Base-by-base conservation (phyloP, 2,797 vertebrate species). In the Eurystomus glaucurus region DNA sequence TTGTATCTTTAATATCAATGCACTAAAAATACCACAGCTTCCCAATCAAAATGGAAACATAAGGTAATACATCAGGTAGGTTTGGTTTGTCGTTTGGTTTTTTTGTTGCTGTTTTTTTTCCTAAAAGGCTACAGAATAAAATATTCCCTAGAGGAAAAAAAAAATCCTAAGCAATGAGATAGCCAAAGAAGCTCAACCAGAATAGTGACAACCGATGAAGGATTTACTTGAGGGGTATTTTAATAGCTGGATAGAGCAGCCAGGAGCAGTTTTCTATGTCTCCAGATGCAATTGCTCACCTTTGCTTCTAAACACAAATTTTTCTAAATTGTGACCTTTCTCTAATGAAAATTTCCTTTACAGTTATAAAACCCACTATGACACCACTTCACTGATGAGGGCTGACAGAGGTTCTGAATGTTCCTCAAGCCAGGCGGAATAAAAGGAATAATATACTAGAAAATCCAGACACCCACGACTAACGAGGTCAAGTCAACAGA, bases 401-500 rank as follows among this genome's bases (percentile, higher is more conserved):
- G 17, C 39, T 84, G n/a, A 82, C 28, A 61, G 50, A 15, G 12
- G 14, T 29, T 37, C 51, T 88, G 66, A 88, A 62, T 1, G 11
- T 33, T 88, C 66, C 41, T 72, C 87, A 62, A 41, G 72, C 88
- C 48, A 31, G 6, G 26, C 72, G 26, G 22, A 92, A 85, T 62
- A 85, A 37, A 81, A 80, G 70, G 15, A 82, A 72, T 33, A 87
- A 68, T 21, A 18, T 18, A 88, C 39, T 43, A 86, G 84, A 85
- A 95, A 95, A 94, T 62, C 84, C 91, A 92, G 72, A 84, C 48
- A 74, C n/a, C n/a, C 81, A 58, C 4, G 2, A 85, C 91, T 93
- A 97, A 96, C 55, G 81, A 97, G 96, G 91, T 96, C 95, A 96
- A 80, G 79, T 96, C 95, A 96, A 78, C 58, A 85, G 92, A 92